These are phyloP conservation scores for Amitus sp. DNA, from an alignment of 2,888 invertebrate species.

Conservation along the genomic window DNA sequence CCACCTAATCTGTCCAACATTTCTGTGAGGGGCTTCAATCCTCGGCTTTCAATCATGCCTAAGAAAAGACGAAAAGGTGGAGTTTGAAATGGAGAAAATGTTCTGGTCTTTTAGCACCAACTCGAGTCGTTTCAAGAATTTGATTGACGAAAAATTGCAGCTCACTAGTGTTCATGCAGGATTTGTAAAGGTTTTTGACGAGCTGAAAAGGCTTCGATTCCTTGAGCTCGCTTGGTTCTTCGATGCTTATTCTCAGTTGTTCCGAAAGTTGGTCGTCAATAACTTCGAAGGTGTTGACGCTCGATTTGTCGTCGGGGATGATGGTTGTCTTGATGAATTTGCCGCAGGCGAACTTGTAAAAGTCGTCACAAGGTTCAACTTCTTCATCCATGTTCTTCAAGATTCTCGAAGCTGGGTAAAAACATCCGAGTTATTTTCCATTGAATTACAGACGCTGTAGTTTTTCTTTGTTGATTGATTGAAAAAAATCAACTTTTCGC, in stretches of 20 bases:
- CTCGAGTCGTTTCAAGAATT: neutral
- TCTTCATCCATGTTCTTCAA: conserved; percentile 11
- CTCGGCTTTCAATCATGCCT: conserved; percentile 85
- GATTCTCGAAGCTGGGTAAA: conserved; percentile 11
- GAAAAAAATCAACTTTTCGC: too few species aligned
- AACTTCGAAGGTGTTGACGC: conserved; percentile 19
- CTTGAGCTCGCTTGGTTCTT: conserved; percentile 17
- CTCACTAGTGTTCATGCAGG: conserved; percentile 40
- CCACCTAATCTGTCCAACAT: conserved; percentile 86
- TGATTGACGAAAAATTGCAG: conserved; percentile 2
- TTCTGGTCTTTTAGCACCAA: too few species aligned
- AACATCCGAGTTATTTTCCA: conserved; percentile 6
- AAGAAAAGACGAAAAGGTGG: conserved; percentile 31
- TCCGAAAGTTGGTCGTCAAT: conserved; percentile 26
- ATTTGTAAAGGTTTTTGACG: conserved; percentile 31
- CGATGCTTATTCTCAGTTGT: conserved; percentile 24
- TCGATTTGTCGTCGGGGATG: conserved; percentile 27
- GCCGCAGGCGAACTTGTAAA: conserved; percentile 41
- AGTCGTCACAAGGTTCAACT: conserved; percentile 34
- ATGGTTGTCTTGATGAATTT: conserved; percentile 23
- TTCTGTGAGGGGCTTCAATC: conserved; percentile 76
- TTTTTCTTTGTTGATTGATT: too few species aligned
- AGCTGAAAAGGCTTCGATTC: conserved; percentile 29
- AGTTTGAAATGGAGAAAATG: neutral
- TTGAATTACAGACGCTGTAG: neutral